phyloP scores from a whole-genome alignment of 2,797 vertebrate genomes.

The Coregonus sp. region DNA sequence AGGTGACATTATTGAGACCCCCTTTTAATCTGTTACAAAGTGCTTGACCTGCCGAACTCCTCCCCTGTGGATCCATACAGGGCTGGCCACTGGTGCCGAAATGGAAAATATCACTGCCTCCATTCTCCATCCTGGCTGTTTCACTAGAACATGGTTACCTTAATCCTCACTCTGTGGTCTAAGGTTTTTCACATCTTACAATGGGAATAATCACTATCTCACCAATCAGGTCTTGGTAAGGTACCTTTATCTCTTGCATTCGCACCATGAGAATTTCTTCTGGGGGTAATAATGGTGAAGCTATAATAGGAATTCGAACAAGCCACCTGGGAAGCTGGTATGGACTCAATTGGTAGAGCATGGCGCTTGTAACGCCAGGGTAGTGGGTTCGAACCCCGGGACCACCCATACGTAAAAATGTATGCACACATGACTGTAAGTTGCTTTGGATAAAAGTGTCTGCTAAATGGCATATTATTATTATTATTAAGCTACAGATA shows the following conservation, averaged over 20 bases:
- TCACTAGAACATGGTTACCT: slow-evolving; percentile 23
- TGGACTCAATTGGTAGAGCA: too few species aligned
- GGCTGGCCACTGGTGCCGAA: slow-evolving; percentile 38
- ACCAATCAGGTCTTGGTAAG: slow-evolving; percentile 11
- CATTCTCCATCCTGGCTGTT: slow-evolving; percentile 28
- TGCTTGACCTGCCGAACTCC: slow-evolving; percentile 58
- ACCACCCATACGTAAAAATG: too few species aligned
- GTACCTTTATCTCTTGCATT: not conserved
- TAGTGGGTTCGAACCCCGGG: too few species aligned
- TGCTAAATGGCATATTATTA: too few species aligned
- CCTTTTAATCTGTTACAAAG: slow-evolving; percentile 72
- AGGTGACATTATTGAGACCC: slow-evolving; percentile 62
- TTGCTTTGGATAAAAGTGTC: too few species aligned
- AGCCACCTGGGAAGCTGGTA: not conserved
- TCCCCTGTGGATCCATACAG: slow-evolving; percentile 58
- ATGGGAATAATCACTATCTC: too few species aligned
- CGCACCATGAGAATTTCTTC: not conserved
- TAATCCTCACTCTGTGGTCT: slow-evolving; percentile 42
- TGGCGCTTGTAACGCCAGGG: too few species aligned
- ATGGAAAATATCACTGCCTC: slow-evolving; percentile 52
- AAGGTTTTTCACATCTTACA: not conserved
- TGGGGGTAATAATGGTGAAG: not conserved
- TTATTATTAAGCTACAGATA: too few species aligned
- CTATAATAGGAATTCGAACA: not conserved
- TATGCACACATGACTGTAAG: too few species aligned